A percentile compares a stretch with the other conserved stretches of the same genome.
Conservation (phyloP, 2,888 invertebrate genomes). For the Chymomyza caudatula region DNA sequence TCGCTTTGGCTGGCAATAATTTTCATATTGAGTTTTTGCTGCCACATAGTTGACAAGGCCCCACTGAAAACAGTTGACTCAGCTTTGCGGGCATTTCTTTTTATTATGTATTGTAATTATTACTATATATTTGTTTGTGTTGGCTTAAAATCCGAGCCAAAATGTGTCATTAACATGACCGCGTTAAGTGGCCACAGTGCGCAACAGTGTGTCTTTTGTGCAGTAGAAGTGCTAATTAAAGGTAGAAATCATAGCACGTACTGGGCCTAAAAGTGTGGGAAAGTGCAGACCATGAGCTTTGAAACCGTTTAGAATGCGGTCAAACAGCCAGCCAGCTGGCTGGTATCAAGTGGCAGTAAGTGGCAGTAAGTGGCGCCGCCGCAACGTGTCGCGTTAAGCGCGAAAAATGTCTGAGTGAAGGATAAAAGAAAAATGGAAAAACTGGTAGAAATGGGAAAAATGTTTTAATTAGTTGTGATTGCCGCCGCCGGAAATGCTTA, state of each 20-base stretch:
- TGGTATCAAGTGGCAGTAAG: neutral
- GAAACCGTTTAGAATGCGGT: neutral
- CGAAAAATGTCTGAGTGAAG: neutral
- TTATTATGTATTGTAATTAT: neutral
- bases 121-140: neutral
- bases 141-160: neutral
- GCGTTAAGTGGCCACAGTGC: constrained; percentile 26
- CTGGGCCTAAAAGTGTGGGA: constrained; percentile 3
- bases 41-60: constrained; percentile 46
- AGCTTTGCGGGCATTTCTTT: constrained; percentile 25
- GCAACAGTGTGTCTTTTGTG: neutral
- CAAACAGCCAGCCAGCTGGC: neutral
- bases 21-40: neutral
- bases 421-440: neutral
- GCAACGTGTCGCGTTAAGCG: no score
- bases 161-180: constrained; percentile 47
- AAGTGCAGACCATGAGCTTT: neutral
- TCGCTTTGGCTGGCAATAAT: neutral
- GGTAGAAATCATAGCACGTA: neutral
- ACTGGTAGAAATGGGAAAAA: no score
- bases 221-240: neutral
- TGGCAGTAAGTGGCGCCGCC: neutral
- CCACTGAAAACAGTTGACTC: constrained; percentile 50
- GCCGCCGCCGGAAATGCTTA: neutral
- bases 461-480: neutral